Evolutionary conservation across 2,888 invertebrate genomes (phyloP), one percentile per base, ranked within the genome.

Genomic region (Diplazon laetatorius): DNA sequence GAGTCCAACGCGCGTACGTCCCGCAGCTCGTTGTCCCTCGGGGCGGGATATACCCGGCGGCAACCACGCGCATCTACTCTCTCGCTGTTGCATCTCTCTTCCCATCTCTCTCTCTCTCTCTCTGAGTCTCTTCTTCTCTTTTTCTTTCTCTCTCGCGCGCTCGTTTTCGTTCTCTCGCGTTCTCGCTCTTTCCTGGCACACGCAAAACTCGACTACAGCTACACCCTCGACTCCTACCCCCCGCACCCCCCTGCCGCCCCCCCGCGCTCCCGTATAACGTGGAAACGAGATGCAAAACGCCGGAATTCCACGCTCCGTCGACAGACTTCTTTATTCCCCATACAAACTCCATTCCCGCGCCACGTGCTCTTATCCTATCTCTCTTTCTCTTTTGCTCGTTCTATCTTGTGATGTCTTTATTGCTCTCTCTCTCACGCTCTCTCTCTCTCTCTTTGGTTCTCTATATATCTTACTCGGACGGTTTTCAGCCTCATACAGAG

Each of bases 1-100:
- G 89, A n/a, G n/a, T n/a, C n/a, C n/a, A n/a, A 88, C 76, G 80
- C 79, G 77, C 87, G 50, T 77, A 66, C 57, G 71, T 62, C 65
- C 76, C 66, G 66, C 69, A 62, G 57, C 73, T 60, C 71, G 42
- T 78, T 71, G 62, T 80, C 60, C 62, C 65, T 48, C 69, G 66
- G 48, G 78, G 70, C 62, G 55, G 55, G 52, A 22, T n/a, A 14
- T 25, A 52, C 25, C 50, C 48, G 20, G 48, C 48, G 66, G 70
- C 70, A 65, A 74, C 78, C 63, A 70, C 71, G 72, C 62, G 50
- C 68, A 48, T 76, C 71, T 59, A 68, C 72, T 39, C 39, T 59
- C 25, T 39, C 16, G n/a, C n/a, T n/a, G n/a, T n/a, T n/a, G n/a
- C n/a, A n/a, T n/a, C n/a, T n/a, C n/a, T n/a, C n/a, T n/a, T n/a